Base-by-base conservation (phyloP, 35 echinoderm and acorn worm species). In the Chiridota heheva region DNA sequence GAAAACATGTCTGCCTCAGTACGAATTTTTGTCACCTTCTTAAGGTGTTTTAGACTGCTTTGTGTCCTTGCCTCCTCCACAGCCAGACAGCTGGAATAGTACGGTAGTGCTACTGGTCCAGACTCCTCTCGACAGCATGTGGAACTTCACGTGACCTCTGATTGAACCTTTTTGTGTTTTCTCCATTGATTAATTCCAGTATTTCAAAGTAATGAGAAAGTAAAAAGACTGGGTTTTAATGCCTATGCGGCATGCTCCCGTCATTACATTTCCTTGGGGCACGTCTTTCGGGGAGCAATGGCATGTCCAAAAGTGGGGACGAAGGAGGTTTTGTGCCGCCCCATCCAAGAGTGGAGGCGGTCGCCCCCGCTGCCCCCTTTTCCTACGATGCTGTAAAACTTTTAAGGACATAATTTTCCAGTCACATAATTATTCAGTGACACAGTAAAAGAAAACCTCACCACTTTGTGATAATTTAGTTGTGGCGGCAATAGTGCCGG, bases 171-270 rank as follows among this genome's bases (percentile, higher is more conserved):
- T 39, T 67, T 17, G 26, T 39, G 28, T 30, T 67, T 67, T 67
- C 63, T 67, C 63, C 63, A 34, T 30, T 34, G 28, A 67, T 34
- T 18, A 67, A 17, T 34, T 67, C 63, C 18, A 67, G 36, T 15
- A 67, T 39, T 67, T 67, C 63, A 67, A 67, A 67, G 36, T 67
- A 67, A 17, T 67, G 63, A 30, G 2, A 18, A 34, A 30, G 63
- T 17, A 30, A 67, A 27, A 27, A n/a, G n/a, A 22, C 55, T 58
- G 55, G 55, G 29, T 27, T 58, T 58, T 12, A 18, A 58, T 58
- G 29, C 55, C 55, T 58, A 58, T 58, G 55, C 29, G 55, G 55
- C 29, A 58, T 18, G 12, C 55, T 58, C 4, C 55, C 55, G 29
- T 58, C 55, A 58, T 58, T 27, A 58, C 7, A 27, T 27, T 12